Evolutionary conservation across 2,888 invertebrate species (phyloP), one percentile per base, ranked within the genome.

Genomic region (Drosophila paracracens): DNA sequence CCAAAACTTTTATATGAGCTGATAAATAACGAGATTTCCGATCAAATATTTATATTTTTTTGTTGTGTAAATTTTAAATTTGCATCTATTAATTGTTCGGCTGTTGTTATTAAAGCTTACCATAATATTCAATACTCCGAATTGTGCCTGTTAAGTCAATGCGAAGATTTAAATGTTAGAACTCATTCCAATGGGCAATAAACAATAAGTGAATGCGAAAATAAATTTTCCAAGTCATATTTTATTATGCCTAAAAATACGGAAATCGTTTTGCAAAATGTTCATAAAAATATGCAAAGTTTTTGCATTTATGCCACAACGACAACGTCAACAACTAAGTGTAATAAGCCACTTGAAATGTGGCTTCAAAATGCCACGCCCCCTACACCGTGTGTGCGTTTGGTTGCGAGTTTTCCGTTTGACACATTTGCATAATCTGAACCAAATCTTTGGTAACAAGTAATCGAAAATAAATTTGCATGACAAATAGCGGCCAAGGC

Each of bases 381-480:
- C 43, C 8, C n/a, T 38, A 10, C 21, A 11, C 52, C 3, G 36
- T 62, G 58, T 67, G 56, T 70, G 40, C 13, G 35, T 35, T 53
- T 33, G 31, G 16, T 13, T 21, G 67, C 18, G 48, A 18, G 27
- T 51, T 62, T 71, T 70, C 64, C 63, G 72, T 72, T 76, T 77
- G 83, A 71, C 73, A 77, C 83, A 88, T 88, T 88, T 90, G 75
- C 87, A 88, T 88, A 88, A 88, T 88, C 88, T 83, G 82, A 71
- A 75, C 83, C 78, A 88, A 88, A 90, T 90, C 90, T 90, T 90
- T 84, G 90, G 89, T 88, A 88, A 90, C 90, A 88, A 86, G 88
- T 87, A 90, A 90, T 90, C 90, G 89, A 84, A 88, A 90, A 89
- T 89, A 89, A 90, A 88, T 88, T 88, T 88, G 84, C 88, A 88